A percentile compares a stretch with the other conserved stretches of the same genome.
Evolutionary conservation across 2,888 invertebrate genomes (phyloP).

Genomic region (Chalcosyrphus nemorum): DNA sequence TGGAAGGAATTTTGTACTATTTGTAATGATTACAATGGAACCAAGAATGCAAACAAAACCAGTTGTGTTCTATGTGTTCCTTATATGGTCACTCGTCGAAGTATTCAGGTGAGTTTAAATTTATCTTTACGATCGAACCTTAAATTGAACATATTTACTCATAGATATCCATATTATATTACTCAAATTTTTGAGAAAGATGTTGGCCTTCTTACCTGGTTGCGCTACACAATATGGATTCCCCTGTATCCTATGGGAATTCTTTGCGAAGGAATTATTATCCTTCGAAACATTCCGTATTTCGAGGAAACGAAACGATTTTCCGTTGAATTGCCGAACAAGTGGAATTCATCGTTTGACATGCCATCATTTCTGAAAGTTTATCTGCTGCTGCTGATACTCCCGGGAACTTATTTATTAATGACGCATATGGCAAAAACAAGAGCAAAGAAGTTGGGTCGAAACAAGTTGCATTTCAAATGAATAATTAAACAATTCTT

Average conservation of each 20-base stretch:
- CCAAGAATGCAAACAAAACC: constrained; percentile 93
- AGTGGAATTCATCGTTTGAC: constrained; percentile 93
- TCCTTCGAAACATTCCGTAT: constrained; percentile 92
- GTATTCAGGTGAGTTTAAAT: constrained; percentile 86
- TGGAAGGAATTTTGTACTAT: constrained; percentile 90
- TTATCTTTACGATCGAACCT: background rate
- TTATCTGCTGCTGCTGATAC: constrained; percentile 89
- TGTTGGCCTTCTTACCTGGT: constrained; percentile 91
- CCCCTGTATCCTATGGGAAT: constrained; percentile 95
- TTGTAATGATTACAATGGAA: constrained; percentile 92
- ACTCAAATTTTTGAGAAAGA: constrained; percentile 89
- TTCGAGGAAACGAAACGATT: constrained; percentile 92
- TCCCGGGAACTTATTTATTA: constrained; percentile 89
- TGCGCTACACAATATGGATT: constrained; percentile 97
- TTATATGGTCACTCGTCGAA: constrained; percentile 92
- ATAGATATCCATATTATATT: constrained; percentile 96
- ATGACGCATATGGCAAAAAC: constrained; percentile 93
- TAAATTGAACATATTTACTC: constrained; percentile 74
- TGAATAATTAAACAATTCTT: background rate
- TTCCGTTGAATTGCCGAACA: constrained; percentile 90
- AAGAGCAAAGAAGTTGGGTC: constrained; percentile 86
- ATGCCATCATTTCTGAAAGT: constrained; percentile 90
- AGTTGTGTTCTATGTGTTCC: constrained; percentile 93
- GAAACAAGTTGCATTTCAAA: constrained; percentile 71
- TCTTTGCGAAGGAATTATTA: constrained; percentile 91